These are phyloP conservation scores for Piprites chloris DNA, from an alignment of 2,113 vertebrate genomes.

Conservation along the genomic window DNA sequence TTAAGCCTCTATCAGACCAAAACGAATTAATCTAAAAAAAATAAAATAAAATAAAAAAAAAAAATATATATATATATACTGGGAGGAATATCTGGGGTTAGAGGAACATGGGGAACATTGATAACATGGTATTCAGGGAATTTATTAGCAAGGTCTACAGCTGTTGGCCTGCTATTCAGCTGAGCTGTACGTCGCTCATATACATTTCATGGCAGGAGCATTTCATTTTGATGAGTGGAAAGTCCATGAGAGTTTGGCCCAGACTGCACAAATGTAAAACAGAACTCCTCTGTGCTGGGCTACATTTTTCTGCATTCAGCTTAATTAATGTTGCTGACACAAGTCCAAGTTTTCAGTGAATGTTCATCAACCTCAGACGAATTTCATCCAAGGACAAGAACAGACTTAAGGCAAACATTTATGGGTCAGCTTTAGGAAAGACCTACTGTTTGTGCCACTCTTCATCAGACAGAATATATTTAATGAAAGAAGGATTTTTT, in stretches of 20 bases:
- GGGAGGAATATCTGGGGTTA: not conserved
- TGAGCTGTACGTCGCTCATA: conserved; percentile 1
- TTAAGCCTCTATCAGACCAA: not conserved
- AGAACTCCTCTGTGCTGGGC: conserved; percentile 38
- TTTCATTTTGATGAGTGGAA: conserved; percentile 44
- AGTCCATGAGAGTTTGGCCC: conserved; percentile 29
- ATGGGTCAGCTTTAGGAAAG: not conserved
- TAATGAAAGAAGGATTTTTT: not conserved
- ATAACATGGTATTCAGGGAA: conserved; percentile 45
- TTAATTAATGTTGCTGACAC: conserved; percentile 56
- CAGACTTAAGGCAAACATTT: not conserved
- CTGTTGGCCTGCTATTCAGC: conserved; percentile 47
- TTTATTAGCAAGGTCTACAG: conserved; percentile 60
- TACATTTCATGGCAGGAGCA: conserved; percentile 51
- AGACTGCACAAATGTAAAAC: conserved; percentile 25
- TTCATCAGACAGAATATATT: not conserved
- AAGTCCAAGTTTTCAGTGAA: conserved; percentile 31
- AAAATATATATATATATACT: too few species aligned
- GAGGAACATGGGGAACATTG: conserved; percentile 2
- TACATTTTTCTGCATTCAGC: conserved; percentile 32
- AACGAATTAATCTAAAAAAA: not conserved
- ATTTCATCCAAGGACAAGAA: conserved; percentile 4
- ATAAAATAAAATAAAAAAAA: too few species aligned
- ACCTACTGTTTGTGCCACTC: not conserved
- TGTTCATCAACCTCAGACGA: not conserved